These are phyloP conservation scores for Cryptus armator DNA, from an alignment of 2,888 invertebrate species.

Conservation along the genomic window DNA sequence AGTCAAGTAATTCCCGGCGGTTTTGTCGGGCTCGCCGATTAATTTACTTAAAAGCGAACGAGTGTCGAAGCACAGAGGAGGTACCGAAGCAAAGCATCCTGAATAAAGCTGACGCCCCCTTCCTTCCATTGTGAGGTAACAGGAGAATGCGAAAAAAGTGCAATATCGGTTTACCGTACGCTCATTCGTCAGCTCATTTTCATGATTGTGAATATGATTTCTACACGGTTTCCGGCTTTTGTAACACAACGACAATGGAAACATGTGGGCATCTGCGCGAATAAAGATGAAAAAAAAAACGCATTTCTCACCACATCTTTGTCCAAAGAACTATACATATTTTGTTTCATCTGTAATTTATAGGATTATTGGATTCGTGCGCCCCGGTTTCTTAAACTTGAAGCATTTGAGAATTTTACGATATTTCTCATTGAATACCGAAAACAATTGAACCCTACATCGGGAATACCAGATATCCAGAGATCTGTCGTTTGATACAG, in stretches of 20 bases:
- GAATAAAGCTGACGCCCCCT: slow-evolving; percentile 45
- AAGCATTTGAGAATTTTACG: not conserved
- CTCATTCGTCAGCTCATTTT: not conserved
- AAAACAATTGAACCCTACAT: not conserved
- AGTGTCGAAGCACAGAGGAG: slow-evolving; percentile 41
- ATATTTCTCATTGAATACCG: not conserved
- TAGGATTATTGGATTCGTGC: not conserved
- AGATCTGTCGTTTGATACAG: not conserved
- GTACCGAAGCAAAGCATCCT: slow-evolving; percentile 3
- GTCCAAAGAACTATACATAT: too few species aligned
- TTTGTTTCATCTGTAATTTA: not conserved
- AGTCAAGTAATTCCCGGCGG: slow-evolving; percentile 48
- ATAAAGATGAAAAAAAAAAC: too few species aligned
- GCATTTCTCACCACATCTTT: too few species aligned
- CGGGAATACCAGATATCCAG: not conserved
- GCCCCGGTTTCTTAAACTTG: not conserved
- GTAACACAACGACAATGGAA: too few species aligned
- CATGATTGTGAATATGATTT: slow-evolving; percentile 10
- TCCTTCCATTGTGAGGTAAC: not conserved
- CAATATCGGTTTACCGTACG: slow-evolving; percentile 50
- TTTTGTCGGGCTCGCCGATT: slow-evolving; percentile 53
- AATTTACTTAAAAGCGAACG: slow-evolving; percentile 64
- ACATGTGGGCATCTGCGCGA: too few species aligned
- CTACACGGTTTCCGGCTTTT: too few species aligned
- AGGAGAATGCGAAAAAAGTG: slow-evolving; percentile 47